Evolutionary conservation across 92 coral and sea anemone genomes (phyloP).

Genomic region (Zoanthus gigantus): DNA sequence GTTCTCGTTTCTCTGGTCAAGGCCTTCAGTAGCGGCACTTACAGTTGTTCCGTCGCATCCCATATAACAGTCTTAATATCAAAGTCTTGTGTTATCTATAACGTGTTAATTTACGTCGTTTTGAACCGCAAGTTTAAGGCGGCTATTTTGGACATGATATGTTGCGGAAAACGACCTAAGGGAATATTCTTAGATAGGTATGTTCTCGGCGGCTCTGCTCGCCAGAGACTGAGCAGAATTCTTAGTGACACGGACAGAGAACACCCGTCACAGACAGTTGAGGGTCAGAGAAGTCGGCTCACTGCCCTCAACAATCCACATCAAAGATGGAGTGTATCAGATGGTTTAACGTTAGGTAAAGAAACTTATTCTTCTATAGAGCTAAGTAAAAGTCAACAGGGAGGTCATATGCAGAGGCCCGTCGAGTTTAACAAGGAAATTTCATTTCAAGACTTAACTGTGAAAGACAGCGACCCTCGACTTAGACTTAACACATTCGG

Average conservation of each 20-base stretch:
- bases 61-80: conserved; percentile 88
- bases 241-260: conserved; percentile 79
- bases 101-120: conserved; percentile 91
- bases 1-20: conserved; percentile 76
- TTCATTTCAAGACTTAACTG: conserved; percentile 1
- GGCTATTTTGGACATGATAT: conserved; percentile 75
- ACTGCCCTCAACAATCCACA: conserved; percentile 57
- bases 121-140: conserved; percentile 92
- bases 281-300: conserved; percentile 66
- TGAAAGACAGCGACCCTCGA: background rate
- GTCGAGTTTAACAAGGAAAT: conserved; percentile 31
- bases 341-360: conserved; percentile 8
- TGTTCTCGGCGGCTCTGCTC: conserved; percentile 7
- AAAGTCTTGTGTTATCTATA: conserved; percentile 97
- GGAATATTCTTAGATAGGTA: background rate
- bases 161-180: conserved; percentile 67
- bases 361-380: background rate
- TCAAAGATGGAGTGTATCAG: conserved; percentile 21
- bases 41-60: conserved; percentile 72
- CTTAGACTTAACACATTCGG: background rate
- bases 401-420: background rate
- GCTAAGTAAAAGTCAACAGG: background rate
- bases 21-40: conserved; percentile 72
- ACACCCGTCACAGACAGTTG: conserved; percentile 57
- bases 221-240: conserved; percentile 68